phyloP scores from a whole-genome alignment of 1,140 invertebrate genomes.

The Drosophila sechellia region DNA sequence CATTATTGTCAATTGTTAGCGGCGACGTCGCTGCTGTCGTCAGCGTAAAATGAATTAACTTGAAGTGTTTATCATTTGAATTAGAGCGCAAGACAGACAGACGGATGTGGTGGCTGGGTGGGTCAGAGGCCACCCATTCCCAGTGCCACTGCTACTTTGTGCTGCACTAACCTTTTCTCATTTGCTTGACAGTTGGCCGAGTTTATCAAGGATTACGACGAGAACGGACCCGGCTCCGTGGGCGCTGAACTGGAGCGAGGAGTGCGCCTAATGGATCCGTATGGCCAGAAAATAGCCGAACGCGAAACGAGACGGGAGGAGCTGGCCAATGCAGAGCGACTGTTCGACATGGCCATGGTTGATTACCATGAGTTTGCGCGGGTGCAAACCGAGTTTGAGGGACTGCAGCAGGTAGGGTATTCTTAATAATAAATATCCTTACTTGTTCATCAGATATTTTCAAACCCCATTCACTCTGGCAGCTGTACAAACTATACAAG shows the following conservation, averaged over 20 bases:
- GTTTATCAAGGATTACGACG: conserved; percentile 90
- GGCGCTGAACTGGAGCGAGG: conserved; percentile 91
- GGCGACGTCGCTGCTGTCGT: conserved; percentile 54
- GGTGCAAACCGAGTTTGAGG: conserved; percentile 90
- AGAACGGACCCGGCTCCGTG: conserved; percentile 91
- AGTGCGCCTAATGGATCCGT: conserved; percentile 89
- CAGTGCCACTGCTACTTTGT: conserved; percentile 25
- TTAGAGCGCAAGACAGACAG: conserved; percentile 52
- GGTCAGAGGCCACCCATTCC: conserved; percentile 5
- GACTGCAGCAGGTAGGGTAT: conserved; percentile 86
- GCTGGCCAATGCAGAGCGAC: conserved; percentile 90
- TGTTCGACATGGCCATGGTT: conserved; percentile 93
- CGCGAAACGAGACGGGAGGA: conserved; percentile 89
- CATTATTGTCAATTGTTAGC: conserved; percentile 83
- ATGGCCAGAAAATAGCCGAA: conserved; percentile 88
- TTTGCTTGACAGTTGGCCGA: conserved; percentile 84
- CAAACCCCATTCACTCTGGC: background rate
- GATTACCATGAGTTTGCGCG: conserved; percentile 91
- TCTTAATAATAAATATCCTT: background rate
- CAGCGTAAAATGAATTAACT: conserved; percentile 84
- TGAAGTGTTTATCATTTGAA: conserved; percentile 84
- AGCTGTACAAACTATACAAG: conserved; percentile 92
- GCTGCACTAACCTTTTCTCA: conserved; percentile 34
- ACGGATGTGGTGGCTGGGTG: conserved; percentile 11
- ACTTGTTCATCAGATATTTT: background rate